Evolutionary conservation across 2,888 invertebrate genomes (phyloP), one percentile per base, ranked within the genome.

Genomic region (Rhagonycha fulva): DNA sequence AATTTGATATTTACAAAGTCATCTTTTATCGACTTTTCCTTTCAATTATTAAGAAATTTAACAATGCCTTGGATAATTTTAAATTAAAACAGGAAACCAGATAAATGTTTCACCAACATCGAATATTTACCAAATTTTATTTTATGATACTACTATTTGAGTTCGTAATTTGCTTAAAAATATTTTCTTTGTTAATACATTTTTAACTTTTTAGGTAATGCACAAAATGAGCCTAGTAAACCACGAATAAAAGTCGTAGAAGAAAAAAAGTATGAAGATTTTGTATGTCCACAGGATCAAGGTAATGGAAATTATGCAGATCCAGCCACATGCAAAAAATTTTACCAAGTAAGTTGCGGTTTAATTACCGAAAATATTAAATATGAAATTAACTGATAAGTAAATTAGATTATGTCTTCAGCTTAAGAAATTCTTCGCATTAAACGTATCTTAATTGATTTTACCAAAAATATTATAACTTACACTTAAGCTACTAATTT

Each of bases 271-370:
- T 90, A 90, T 81, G 90, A 91, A 82, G 93, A 94, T 70, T 96
- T 93, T 84, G 89, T 89, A 77, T 96, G 96, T 87, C 96, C 96
- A n/a, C 92, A 94, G 87, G 93, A 93, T 68, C 91, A 92, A 82
- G 96, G 94, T 78, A 96, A 95, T 88, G 96, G 96, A 77, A 96
- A 96, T 87, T 96, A 93, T 85, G 96, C 96, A 19, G 96, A 96
- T 89, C 96, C 96, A 11, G 94, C 91, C 68, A 96, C 95, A 32
- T 96, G 96, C 87, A 91, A 95, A 83, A 90, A 95, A 84, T 96
- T 96, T 89, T 96, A 96, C 89, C 96, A 96, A 91, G 96, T 96
- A 89, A 88, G 85, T 14, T 14, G 19, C 9, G 1, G 23, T 47
- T n/a, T n/a, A n/a, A n/a, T 2, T 19, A 19, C 19, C 2, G 2